These are phyloP conservation scores for Eriocheir sinensis DNA, from an alignment of 1,140 invertebrate species.

Conservation along the genomic window DNA sequence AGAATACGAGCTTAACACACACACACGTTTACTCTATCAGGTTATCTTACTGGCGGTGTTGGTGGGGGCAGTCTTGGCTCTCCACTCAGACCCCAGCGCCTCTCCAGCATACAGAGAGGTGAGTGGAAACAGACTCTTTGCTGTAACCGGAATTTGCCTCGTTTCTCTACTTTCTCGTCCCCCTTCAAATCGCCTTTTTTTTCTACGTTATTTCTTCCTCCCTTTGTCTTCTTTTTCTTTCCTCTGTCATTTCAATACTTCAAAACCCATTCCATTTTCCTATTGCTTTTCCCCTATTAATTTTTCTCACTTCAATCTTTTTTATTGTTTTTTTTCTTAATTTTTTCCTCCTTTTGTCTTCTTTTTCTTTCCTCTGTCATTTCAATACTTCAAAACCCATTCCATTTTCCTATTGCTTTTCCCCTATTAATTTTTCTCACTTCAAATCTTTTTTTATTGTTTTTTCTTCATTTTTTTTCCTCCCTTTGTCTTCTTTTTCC, in stretches of 20 bases:
- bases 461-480: neutral
- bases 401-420: neutral
- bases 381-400: neutral
- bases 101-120: neutral
- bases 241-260: neutral
- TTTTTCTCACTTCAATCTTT: neutral
- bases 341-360: neutral
- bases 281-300: neutral
- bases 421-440: too few relatives aligned
- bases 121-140: too few relatives aligned
- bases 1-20: too few relatives aligned
- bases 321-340: neutral
- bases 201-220: neutral
- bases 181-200: too few relatives aligned
- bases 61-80: neutral
- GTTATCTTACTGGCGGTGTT: neutral
- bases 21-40: too few relatives aligned
- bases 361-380: neutral
- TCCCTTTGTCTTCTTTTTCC: neutral
- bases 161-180: too few relatives aligned
- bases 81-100: conserved; percentile 29
- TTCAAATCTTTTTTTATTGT: too few relatives aligned
- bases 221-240: neutral
- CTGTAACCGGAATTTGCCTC: too few relatives aligned
- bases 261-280: neutral